phyloP scores from a whole-genome alignment of 2,797 vertebrate genomes.

The Coendou prehensilis region DNA sequence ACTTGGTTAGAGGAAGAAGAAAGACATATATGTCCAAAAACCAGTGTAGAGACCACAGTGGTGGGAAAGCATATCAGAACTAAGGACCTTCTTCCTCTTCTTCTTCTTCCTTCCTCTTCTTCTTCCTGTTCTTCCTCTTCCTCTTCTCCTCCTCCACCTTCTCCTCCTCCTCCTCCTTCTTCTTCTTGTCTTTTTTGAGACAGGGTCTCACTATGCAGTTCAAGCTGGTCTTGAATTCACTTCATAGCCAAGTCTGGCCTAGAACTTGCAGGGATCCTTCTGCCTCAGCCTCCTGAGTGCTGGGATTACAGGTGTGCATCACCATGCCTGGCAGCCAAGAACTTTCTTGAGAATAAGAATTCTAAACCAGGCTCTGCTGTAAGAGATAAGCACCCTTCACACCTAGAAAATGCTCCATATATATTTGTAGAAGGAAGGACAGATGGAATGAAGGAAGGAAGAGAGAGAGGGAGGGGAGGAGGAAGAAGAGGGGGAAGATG shows the following conservation, averaged over 20 bases:
- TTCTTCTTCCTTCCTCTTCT: too few relatives aligned
- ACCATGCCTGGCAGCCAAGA: too few relatives aligned
- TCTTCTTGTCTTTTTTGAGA: too few relatives aligned
- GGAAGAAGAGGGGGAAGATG: background rate
- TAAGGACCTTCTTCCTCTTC: too few relatives aligned
- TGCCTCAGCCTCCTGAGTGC: background rate
- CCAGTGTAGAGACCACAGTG: background rate
- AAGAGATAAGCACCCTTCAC: background rate
- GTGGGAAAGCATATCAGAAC: background rate
- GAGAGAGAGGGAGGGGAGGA: too few relatives aligned
- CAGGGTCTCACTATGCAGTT: background rate
- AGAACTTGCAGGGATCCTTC: too few relatives aligned
- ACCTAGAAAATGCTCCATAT: background rate
- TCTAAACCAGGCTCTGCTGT: background rate
- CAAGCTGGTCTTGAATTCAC: background rate
- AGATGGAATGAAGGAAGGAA: background rate
- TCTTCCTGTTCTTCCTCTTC: too few relatives aligned
- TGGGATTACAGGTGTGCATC: background rate
- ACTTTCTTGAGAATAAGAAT: background rate
- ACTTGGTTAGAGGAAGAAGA: background rate
- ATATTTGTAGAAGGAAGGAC: background rate
- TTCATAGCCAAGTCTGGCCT: too few relatives aligned
- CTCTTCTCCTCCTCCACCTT: too few relatives aligned
- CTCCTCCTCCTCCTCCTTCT: too few relatives aligned
- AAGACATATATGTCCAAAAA: background rate